These are phyloP conservation scores for Colius striatus DNA, from an alignment of 2,113 vertebrate species.

Conservation along the genomic window DNA sequence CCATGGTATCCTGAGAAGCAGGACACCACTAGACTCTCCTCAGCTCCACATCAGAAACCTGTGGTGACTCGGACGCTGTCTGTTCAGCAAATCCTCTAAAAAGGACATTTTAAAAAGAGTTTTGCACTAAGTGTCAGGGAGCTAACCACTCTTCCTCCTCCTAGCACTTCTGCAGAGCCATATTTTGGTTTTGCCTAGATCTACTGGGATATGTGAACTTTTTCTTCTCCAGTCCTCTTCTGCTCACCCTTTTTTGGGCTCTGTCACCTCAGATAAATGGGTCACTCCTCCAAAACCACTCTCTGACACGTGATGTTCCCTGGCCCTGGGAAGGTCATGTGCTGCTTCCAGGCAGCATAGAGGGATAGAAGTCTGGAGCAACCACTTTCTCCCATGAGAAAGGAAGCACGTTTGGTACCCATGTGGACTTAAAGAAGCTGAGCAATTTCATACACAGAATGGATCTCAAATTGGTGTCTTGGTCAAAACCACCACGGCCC, in stretches of 20 bases:
- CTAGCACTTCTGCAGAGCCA: neutral
- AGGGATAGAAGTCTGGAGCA: neutral
- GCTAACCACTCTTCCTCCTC: neutral
- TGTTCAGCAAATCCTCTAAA: neutral
- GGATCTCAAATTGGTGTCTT: neutral
- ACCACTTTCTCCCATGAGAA: neutral
- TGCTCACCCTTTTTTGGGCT: neutral
- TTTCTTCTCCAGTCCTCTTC: neutral
- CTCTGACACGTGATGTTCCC: accelerated
- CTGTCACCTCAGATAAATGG: neutral
- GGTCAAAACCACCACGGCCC: neutral
- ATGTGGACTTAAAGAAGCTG: neutral
- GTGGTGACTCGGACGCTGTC: neutral
- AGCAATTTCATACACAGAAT: neutral
- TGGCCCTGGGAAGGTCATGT: neutral
- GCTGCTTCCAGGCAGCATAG: neutral
- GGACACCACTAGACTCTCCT: neutral
- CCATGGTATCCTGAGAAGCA: neutral
- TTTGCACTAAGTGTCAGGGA: neutral
- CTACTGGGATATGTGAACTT: neutral
- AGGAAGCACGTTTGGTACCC: neutral
- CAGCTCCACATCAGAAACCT: neutral
- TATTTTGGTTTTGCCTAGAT: neutral
- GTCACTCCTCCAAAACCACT: neutral
- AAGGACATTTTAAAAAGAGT: neutral